Percentiles rank a stretch among this genome's conserved stretches.
Evolutionary conservation across 2,113 vertebrate species (phyloP).

Genomic region (Patagioenas fasciata): DNA sequence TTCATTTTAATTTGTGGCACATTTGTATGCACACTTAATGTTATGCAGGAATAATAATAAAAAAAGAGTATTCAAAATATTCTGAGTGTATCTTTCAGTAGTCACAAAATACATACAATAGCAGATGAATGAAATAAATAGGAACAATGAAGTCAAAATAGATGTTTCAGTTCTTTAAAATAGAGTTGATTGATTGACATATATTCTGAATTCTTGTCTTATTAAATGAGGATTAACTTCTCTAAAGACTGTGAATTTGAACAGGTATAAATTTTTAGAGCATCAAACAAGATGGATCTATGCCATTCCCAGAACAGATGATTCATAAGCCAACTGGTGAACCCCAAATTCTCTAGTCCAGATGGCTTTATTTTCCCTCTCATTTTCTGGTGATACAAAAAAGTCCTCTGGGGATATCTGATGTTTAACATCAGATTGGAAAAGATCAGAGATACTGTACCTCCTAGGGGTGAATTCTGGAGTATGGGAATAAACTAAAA

Average conservation of each 20-base stretch:
- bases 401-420: neutral
- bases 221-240: neutral
- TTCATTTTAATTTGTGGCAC: neutral
- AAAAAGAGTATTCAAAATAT: neutral
- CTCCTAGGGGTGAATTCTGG: neutral
- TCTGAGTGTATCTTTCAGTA: neutral
- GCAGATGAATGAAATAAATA: neutral
- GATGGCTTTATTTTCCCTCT: neutral
- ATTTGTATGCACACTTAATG: neutral
- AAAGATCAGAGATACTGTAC: neutral
- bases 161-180: neutral
- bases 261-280: neutral
- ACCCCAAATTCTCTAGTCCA: neutral
- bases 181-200: neutral
- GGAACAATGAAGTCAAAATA: neutral
- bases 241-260: neutral
- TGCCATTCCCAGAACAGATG: neutral
- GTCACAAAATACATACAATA: neutral
- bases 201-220: neutral
- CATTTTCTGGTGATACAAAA: neutral
- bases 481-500: neutral
- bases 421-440: neutral
- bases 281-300: neutral
- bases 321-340: neutral
- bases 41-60: neutral